Evolutionary conservation across 2,888 invertebrate genomes (phyloP), one percentile per base, ranked within the genome.

Genomic region (Altica lythri): DNA sequence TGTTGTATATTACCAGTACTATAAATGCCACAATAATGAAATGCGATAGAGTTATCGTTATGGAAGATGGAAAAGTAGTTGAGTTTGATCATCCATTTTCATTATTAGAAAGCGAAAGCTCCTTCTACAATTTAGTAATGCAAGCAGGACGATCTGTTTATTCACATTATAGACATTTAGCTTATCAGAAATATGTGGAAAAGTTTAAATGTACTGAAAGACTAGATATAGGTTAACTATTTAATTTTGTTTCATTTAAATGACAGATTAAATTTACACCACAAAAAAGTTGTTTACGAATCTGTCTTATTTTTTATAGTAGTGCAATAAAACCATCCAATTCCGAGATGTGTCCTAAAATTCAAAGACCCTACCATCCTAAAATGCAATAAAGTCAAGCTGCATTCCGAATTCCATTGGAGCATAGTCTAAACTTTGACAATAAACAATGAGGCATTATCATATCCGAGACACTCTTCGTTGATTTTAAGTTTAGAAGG

Each of bases 61-160:
- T 40, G 40, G 40, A 40, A 40, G 22, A 40, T 9, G 40, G 40
- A 19, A 19, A 40, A 25, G 12, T 40, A 5, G 40, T 40, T 6
- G 40, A 40, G 8, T 40, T 22, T 13, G 40, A 40, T 25, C 40
- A 40, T 25, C 40, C 40, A 6, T 40, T 40, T 40, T 40, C 40
- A 3, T 22, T 40, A 2, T 12, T 40, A 8, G 40, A 40, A 17
- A 40, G 40, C 10, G 40, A 40, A 40, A 22, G 40, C 10, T 8
- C 40, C 8, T 40, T 40, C 12, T 40, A 40, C 17, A 40, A 25
- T 13, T 10, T 40, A 3, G 40, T 40, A 8, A 22, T 10, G 2
- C 22, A 40, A 19, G 40, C 40, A 2, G 40, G 40, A 19, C 19
- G 22, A 13, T 9, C 25, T 12, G 40, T 40, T 14, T 40, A 40